Conservation (phyloP, 2,888 invertebrate species). For the Ectropis crepuscularia region DNA sequence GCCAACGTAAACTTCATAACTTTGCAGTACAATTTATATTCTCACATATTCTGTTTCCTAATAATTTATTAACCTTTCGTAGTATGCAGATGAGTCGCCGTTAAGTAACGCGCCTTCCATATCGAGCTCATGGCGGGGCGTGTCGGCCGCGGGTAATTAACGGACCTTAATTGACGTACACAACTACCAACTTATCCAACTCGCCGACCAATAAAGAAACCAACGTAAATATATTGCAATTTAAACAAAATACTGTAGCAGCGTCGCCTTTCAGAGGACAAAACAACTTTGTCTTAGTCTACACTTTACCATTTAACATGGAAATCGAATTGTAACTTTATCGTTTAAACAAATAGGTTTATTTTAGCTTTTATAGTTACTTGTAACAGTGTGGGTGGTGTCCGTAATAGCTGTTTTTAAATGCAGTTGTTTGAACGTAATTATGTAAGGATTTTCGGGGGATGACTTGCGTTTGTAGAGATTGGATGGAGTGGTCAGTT, state of each 20-base stretch:
- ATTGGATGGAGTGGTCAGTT: constrained; percentile 22
- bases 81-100: constrained; percentile 23
- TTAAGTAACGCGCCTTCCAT: constrained; percentile 33
- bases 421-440: constrained; percentile 35
- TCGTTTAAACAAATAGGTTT: constrained; percentile 2
- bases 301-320: constrained; percentile 5
- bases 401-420: constrained; percentile 40
- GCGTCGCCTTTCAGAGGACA: too few relatives aligned
- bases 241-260: too few relatives aligned
- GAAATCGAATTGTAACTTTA: constrained; percentile 10
- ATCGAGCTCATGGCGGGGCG: constrained; percentile 39
- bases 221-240: too few relatives aligned
- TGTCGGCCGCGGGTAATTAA: constrained; percentile 40
- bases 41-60: constrained; percentile 3
- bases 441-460: constrained; percentile 34
- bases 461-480: constrained; percentile 29
- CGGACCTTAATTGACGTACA: constrained; percentile 33
- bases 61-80: constrained; percentile 17
- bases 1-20: not conserved
- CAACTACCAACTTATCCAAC: too few relatives aligned
- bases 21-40: constrained; percentile 6
- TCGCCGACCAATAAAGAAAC: too few relatives aligned
- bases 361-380: not conserved
- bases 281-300: too few relatives aligned
- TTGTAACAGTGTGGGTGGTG: constrained; percentile 37